A percentile compares a stretch with the other conserved stretches of the same genome.
Evolutionary conservation across 2,888 invertebrate genomes (phyloP).

Genomic region (Ametastegia equiseti): DNA sequence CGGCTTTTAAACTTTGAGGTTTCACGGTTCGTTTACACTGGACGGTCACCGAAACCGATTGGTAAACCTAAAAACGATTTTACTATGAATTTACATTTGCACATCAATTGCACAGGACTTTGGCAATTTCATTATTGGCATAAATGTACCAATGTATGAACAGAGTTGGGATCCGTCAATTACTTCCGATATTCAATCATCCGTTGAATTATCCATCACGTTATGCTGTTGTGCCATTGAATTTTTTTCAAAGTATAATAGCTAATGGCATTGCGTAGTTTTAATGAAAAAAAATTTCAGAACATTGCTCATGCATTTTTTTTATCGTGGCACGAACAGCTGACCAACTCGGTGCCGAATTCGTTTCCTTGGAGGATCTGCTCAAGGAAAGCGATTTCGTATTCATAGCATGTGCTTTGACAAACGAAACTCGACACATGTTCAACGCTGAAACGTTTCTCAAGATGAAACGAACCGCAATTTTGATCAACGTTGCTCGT

Average conservation of each 20-base stretch:
- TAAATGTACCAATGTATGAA: no score
- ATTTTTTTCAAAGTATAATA: no score
- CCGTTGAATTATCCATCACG: no score
- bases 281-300: no score
- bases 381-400: constrained; percentile 84
- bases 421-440: constrained; percentile 81
- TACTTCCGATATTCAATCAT: no score
- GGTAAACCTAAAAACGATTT: not conserved
- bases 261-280: no score
- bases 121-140: no score
- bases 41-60: constrained; percentile 73
- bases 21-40: constrained; percentile 83
- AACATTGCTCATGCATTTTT: no score
- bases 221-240: no score
- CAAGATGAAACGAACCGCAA: constrained; percentile 84
- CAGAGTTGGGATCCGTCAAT: no score
- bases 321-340: not conserved
- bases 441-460: constrained; percentile 82
- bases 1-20: constrained; percentile 86
- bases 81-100: no score
- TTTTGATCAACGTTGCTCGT: constrained; percentile 85
- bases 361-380: constrained; percentile 81
- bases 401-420: constrained; percentile 82
- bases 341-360: constrained; percentile 78
- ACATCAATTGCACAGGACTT: no score